Percentiles rank a stretch among this genome's conserved stretches.
Conservation (phyloP, 1,140 invertebrate genomes). For the Uloborus diversus region DNA sequence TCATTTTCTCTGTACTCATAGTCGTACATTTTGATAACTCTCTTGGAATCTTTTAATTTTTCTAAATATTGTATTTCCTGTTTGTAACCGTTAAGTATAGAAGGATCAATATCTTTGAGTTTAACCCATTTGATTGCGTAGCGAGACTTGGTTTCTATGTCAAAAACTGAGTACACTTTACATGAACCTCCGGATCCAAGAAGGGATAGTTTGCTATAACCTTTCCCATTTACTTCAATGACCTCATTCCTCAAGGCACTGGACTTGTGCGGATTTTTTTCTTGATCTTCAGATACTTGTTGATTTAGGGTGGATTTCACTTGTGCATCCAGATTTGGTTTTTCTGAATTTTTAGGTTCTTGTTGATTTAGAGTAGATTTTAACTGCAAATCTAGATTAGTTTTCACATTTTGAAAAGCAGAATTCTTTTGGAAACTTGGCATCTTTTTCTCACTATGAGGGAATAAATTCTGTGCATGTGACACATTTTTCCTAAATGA, state of each 20-base stretch:
- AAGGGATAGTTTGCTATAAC: constrained; percentile 65
- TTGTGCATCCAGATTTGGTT: no score
- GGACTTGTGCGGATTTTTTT: no score
- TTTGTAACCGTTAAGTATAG: constrained; percentile 79
- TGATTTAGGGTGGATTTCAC: no score
- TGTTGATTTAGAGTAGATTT: no score
- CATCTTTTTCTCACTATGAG: constrained; percentile 6
- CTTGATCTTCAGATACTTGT: no score
- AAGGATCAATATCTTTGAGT: constrained; percentile 74
- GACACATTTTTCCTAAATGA: neutral
- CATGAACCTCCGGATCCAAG: constrained; percentile 73
- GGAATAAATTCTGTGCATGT: neutral
- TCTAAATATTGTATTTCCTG: constrained; percentile 91
- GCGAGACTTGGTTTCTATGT: constrained; percentile 61
- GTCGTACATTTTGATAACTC: constrained; percentile 85
- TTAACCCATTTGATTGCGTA: constrained; percentile 76
- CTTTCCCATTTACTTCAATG: constrained; percentile 64
- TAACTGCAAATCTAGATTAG: no score
- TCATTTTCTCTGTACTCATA: constrained; percentile 71
- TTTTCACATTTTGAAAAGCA: no score
- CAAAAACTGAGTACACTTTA: constrained; percentile 70
- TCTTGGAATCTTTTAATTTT: constrained; percentile 80
- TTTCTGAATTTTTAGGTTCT: no score
- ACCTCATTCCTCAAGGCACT: constrained; percentile 4
- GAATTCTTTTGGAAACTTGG: no score